Evolutionary conservation across 1,140 invertebrate species (phyloP).

Genomic region (Schmidtea mediterranea): DNA sequence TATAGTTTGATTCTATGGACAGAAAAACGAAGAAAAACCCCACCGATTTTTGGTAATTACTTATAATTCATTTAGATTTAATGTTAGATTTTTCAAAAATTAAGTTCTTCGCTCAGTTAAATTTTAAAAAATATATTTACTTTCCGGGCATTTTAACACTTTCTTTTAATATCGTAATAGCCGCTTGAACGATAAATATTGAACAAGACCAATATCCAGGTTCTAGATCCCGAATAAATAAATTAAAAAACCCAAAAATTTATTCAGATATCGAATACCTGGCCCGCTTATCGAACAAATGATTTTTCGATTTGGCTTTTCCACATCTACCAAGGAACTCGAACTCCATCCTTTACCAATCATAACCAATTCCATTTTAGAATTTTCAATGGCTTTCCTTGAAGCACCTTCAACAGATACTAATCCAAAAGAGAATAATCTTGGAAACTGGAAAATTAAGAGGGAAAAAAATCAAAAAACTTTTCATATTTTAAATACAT

Average conservation of each 20-base stretch:
- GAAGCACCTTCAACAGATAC: slow-evolving; percentile 39
- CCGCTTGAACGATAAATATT: slow-evolving; percentile 40
- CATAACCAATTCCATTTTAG: slow-evolving; percentile 39
- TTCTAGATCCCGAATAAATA: slow-evolving; percentile 30
- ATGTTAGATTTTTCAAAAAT: too few relatives aligned
- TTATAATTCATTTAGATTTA: too few relatives aligned
- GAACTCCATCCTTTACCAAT: slow-evolving; percentile 47
- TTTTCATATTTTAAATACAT: too few relatives aligned
- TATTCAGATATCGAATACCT: slow-evolving; percentile 4
- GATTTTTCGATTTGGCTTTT: slow-evolving; percentile 31
- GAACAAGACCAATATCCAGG: slow-evolving; percentile 57
- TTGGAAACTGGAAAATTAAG: slow-evolving; percentile 35
- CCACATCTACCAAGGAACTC: slow-evolving; percentile 33
- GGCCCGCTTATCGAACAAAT: not conserved
- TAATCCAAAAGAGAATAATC: slow-evolving; percentile 41
- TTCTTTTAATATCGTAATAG: slow-evolving; percentile 46
- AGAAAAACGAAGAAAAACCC: too few relatives aligned
- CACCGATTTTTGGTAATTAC: too few relatives aligned
- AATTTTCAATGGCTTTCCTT: slow-evolving; percentile 34
- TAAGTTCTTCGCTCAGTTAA: not conserved
- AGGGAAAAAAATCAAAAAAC: too few relatives aligned
- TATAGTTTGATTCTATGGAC: too few relatives aligned
- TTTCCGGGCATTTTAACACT: slow-evolving; percentile 8
- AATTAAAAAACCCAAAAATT: slow-evolving; percentile 5
- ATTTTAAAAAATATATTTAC: not conserved